Evolutionary conservation across 2,888 invertebrate genomes (phyloP).

Genomic region (Gymnosoma rotundatum): DNA sequence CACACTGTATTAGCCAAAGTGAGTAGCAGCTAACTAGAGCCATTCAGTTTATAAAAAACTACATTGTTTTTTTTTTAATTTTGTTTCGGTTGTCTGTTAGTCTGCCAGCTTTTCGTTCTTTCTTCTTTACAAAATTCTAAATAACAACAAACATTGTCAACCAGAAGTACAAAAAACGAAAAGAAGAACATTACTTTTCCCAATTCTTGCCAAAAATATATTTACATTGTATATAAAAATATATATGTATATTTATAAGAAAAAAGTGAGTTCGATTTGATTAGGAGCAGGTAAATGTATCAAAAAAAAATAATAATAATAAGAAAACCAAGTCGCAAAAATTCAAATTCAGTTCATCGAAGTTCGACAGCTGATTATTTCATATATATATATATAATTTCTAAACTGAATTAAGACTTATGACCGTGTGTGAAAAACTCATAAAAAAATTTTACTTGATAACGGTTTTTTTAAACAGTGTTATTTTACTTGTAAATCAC

Average conservation of each 20-base stretch:
- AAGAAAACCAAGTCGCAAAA: too few relatives aligned
- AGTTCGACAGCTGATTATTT: too few relatives aligned
- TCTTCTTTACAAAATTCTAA: slow-evolving; percentile 46
- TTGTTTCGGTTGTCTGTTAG: not conserved
- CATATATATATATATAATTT: too few relatives aligned
- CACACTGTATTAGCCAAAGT: slow-evolving; percentile 9
- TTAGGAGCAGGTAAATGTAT: not conserved
- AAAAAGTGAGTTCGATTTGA: slow-evolving; percentile 21
- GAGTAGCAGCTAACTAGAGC: slow-evolving; percentile 24
- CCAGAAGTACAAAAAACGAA: slow-evolving; percentile 49
- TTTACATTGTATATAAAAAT: slow-evolving; percentile 11
- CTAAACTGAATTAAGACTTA: too few relatives aligned
- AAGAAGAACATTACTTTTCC: slow-evolving; percentile 56
- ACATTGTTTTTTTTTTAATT: slow-evolving; percentile 6
- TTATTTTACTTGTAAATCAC: too few relatives aligned
- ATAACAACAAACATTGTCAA: slow-evolving; percentile 63
- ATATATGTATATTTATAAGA: slow-evolving; percentile 6
- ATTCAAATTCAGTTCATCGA: too few relatives aligned
- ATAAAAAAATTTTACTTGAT: too few relatives aligned
- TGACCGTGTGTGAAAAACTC: too few relatives aligned
- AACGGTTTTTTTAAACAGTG: too few relatives aligned
- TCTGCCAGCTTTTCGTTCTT: slow-evolving; percentile 26
- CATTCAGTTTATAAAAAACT: slow-evolving; percentile 1
- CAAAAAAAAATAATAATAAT: too few relatives aligned
- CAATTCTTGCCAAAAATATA: slow-evolving; percentile 63